Base-by-base conservation (phyloP, 2,888 invertebrate genomes). In the Osmoderma eremita region DNA sequence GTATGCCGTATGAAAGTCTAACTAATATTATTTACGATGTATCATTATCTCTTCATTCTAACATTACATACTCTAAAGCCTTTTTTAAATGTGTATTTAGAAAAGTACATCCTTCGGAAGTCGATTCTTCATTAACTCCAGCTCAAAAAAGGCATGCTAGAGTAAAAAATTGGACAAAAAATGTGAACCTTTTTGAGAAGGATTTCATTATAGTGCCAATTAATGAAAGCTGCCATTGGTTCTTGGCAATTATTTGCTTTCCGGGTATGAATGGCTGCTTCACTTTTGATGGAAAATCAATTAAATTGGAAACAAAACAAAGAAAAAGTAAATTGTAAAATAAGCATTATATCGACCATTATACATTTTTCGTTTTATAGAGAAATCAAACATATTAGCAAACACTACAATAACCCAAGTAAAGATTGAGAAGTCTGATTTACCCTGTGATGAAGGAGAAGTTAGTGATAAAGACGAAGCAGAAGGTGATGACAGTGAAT, bases 221-320 rank as follows among this genome's bases (percentile, higher is more conserved):
- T 64, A 98, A 98, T 85, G 97, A 98, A 84, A 94, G 95, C 86
- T 95, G 93, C 50, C 98, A 98, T 85, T 98, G 98, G 98, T 98
- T 95, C 83, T 87, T 99, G 74, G 97, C 97, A 1, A 94, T 98
- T 54, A 93, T 99, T 65, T 98, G 98, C 81, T 98, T 91, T 81
- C 97, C 98, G 49, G 91, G 91, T 62, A 83, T 95, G 71, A 90
- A 90, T 58, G 91, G 90, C 0, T 88, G 89, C 62, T 85, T 88
- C 58, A 90, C 90, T 72, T 87, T 87, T 80, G 90, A 91, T 61
- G 89, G 90, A 76, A 83, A 86, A 69, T 83, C 85, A 0, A 83
- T 85, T n/a, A 86, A 87, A 70, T 68, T 81, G 3, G 80, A 80
- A 72, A 75, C 76, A 2, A 78, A 76, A 69, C 73, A 84, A 75